Conservation (phyloP, 2,113 vertebrate genomes). For the Stictonetta naevosa region DNA sequence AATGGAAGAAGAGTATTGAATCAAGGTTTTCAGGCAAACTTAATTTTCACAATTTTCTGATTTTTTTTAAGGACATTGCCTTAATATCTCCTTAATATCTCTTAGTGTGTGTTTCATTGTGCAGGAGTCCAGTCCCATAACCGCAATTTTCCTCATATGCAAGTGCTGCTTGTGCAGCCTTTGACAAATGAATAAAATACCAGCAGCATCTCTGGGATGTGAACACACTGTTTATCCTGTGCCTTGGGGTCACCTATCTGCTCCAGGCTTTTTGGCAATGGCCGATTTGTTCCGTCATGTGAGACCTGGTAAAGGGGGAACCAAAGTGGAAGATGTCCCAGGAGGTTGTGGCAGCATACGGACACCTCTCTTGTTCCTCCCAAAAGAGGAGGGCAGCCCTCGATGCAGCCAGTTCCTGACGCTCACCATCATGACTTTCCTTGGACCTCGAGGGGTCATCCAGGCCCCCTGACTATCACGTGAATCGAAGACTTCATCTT, state of each 20-base stretch:
- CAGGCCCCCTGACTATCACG: background rate
- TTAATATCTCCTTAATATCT: background rate
- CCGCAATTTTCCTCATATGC: accelerated
- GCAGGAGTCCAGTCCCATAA: background rate
- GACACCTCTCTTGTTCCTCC: background rate
- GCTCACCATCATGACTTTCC: background rate
- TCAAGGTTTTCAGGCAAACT: background rate
- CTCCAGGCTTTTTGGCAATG: background rate
- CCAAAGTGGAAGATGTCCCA: background rate
- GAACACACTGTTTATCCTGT: background rate
- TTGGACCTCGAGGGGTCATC: background rate
- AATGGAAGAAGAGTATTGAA: background rate
- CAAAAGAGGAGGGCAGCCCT: background rate
- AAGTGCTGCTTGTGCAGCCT: accelerated
- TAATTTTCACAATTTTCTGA: background rate
- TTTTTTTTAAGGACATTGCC: background rate
- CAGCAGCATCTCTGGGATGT: background rate
- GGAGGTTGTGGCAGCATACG: background rate
- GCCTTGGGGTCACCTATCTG: background rate
- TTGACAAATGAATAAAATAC: background rate
- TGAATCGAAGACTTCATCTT: background rate
- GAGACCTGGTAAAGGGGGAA: background rate
- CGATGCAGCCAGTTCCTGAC: background rate
- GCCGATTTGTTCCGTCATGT: background rate
- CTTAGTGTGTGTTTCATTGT: background rate